Percentiles rank a stretch among this genome's conserved stretches.
Conservation (phyloP, 2,888 invertebrate genomes). For the Drosophila paramelanica region DNA sequence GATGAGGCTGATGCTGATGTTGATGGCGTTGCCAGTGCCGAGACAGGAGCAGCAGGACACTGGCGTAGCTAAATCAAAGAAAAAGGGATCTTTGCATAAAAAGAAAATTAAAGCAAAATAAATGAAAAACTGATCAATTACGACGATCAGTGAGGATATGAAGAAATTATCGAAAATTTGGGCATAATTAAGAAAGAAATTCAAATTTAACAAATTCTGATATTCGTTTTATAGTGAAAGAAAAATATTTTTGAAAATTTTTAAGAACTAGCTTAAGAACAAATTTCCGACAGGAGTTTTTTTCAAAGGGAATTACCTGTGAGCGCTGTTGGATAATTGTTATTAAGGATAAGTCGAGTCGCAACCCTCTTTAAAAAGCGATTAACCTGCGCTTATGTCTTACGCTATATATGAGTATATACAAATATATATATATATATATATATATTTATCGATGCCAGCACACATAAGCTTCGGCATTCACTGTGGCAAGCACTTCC, state of each 20-base stretch:
- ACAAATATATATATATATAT: conserved; percentile 17
- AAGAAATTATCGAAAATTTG: no score
- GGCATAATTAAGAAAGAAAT: no score
- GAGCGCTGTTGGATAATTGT: no score
- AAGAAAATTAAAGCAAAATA: not conserved
- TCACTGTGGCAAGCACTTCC: conserved; percentile 43
- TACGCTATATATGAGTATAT: conserved; percentile 13
- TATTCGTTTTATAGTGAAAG: no score
- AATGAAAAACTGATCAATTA: not conserved
- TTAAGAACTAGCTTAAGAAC: no score
- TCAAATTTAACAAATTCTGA: no score
- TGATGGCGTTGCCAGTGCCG: conserved; percentile 68
- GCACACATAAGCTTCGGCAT: conserved; percentile 55
- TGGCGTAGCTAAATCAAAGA: conserved; percentile 10
- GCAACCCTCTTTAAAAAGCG: conserved; percentile 20
- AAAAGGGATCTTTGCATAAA: not conserved
- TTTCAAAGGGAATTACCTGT: no score
- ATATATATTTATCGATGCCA: conserved; percentile 37
- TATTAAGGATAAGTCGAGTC: no score
- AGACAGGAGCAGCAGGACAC: conserved; percentile 35
- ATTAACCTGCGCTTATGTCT: conserved; percentile 44
- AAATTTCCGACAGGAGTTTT: no score
- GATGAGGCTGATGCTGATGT: conserved; percentile 62
- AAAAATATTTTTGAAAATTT: no score
- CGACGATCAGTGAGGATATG: not conserved